These are phyloP conservation scores for Pyxicephalus adspersus DNA, from an alignment of 2,113 vertebrate genomes.

Conservation along the genomic window DNA sequence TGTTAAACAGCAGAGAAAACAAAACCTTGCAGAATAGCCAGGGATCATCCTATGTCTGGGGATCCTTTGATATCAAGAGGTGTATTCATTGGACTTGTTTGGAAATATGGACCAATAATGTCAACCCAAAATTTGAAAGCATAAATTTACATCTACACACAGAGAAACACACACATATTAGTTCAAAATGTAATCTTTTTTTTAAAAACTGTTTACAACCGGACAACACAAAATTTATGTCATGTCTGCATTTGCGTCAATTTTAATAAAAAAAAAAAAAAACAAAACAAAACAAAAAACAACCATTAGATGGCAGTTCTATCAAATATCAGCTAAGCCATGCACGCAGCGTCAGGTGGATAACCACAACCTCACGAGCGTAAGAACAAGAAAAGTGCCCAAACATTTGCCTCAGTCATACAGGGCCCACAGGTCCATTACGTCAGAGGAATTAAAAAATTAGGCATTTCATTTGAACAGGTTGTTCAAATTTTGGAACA, in stretches of 20 bases:
- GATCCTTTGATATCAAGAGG: neutral
- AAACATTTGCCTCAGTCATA: slow-evolving; percentile 86
- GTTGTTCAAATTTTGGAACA: slow-evolving; percentile 83
- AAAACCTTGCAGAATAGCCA: no score
- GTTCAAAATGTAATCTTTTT: slow-evolving; percentile 47
- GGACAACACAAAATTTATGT: slow-evolving; percentile 46
- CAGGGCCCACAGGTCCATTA: slow-evolving; percentile 80
- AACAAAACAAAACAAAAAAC: slow-evolving; percentile 58
- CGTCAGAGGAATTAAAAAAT: slow-evolving; percentile 88
- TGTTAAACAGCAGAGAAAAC: no score
- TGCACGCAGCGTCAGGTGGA: slow-evolving; percentile 73
- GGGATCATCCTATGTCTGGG: no score
- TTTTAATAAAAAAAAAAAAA: slow-evolving; percentile 39
- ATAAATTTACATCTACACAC: neutral
- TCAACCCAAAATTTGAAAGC: neutral
- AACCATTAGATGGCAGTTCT: slow-evolving; percentile 66
- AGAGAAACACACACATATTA: slow-evolving; percentile 15
- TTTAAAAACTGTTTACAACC: slow-evolving; percentile 43
- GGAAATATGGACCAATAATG: neutral
- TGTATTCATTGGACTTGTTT: neutral
- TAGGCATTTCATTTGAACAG: slow-evolving; percentile 86
- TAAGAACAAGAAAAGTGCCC: slow-evolving; percentile 78
- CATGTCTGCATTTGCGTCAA: slow-evolving; percentile 45
- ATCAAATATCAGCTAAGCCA: slow-evolving; percentile 75
- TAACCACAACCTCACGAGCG: slow-evolving; percentile 75